phyloP scores from a whole-genome alignment of 30 jellyfish, hydroid and myxozoan genomes.

The Turritopsis dohrnii region DNA sequence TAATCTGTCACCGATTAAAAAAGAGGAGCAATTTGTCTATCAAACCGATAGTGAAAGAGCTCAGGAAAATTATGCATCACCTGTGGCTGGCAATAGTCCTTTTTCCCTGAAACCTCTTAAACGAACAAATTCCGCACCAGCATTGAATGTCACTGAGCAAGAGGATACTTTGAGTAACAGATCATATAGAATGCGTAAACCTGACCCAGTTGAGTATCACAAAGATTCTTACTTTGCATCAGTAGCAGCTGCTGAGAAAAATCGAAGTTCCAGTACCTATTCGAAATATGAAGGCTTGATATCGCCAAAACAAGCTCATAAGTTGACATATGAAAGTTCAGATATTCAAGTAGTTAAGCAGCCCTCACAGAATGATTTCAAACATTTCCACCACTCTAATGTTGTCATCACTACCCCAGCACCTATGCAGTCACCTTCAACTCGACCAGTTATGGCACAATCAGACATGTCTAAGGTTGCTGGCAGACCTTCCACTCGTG shows the following conservation, averaged over 20 bases:
- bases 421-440: background rate
- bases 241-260: slow-evolving; percentile 19
- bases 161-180: slow-evolving; percentile 7
- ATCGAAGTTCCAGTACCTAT: background rate
- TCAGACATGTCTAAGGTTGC: background rate
- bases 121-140: slow-evolving; percentile 28
- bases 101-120: background rate
- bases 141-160: slow-evolving; percentile 25
- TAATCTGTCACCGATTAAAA: slow-evolving; percentile 4
- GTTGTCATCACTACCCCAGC: slow-evolving; percentile 21
- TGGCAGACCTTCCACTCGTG: slow-evolving; percentile 14
- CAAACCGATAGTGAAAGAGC: background rate
- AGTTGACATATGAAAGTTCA: slow-evolving; percentile 18
- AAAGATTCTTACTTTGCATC: slow-evolving; percentile 12
- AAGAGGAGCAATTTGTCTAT: background rate
- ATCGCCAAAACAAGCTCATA: slow-evolving; percentile 12
- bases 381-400: slow-evolving; percentile 22
- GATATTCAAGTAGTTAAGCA: background rate
- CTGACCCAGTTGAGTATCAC: slow-evolving; percentile 24
- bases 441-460: slow-evolving; percentile 17
- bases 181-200: slow-evolving; percentile 19
- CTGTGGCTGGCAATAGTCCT: background rate
- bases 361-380: slow-evolving; percentile 16
- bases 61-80: background rate
- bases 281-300: background rate